Percentiles rank a stretch among this genome's conserved stretches.
Conservation (phyloP, 2,888 invertebrate genomes). For the Chymomyza fuscimana region DNA sequence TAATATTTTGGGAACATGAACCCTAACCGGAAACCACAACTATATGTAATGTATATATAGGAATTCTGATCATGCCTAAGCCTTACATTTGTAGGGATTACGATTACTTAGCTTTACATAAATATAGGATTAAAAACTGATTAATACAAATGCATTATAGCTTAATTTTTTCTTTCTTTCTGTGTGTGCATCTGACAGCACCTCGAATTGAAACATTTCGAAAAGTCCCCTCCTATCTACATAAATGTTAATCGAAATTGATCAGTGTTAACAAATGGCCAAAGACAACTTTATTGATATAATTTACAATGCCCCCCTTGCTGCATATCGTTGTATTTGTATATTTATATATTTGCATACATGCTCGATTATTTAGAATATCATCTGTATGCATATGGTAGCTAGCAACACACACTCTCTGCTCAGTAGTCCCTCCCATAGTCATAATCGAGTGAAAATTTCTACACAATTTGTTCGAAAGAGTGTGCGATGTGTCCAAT, state of each 20-base stretch:
- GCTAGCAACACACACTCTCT: not conserved
- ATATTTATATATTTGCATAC: not conserved
- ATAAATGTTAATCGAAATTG: not conserved
- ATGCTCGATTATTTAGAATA: not conserved
- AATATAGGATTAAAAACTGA: no score
- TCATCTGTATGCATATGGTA: not conserved
- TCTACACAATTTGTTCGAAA: not conserved
- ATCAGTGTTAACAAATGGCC: not conserved
- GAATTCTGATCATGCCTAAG: no score
- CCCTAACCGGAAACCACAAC: no score
- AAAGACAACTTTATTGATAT: not conserved
- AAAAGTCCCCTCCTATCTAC: not conserved
- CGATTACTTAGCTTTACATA: no score
- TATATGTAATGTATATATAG: no score
- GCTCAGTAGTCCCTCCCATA: not conserved
- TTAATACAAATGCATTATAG: not conserved
- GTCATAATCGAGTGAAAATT: not conserved
- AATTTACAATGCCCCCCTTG: no score
- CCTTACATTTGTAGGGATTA: no score
- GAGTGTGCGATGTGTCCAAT: slow-evolving; percentile 4
- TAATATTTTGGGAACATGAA: no score
- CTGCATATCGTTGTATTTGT: not conserved
- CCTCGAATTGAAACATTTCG: not conserved
- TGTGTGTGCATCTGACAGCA: no score
- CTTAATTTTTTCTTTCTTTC: no score